A percentile compares a stretch with the other conserved stretches of the same genome.
Evolutionary conservation across 2,797 vertebrate species (phyloP).

Genomic region (Brotogeris chrysoptera): DNA sequence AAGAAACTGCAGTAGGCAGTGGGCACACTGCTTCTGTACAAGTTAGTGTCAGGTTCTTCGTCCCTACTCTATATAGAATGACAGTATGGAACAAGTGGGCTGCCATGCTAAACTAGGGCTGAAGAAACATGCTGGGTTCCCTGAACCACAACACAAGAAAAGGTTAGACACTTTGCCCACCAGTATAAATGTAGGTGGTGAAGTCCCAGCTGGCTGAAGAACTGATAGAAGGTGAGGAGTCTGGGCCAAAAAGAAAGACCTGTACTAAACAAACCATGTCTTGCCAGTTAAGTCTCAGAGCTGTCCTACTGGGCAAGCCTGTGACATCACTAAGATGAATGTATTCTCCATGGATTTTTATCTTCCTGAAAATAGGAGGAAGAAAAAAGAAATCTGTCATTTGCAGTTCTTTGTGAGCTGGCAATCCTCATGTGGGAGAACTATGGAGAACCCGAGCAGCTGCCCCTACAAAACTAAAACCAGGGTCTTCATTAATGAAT

Average conservation of each 20-base stretch:
- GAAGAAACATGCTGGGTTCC: not conserved
- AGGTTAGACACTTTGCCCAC: not conserved
- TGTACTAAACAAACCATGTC: not conserved
- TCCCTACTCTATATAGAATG: fast-evolving
- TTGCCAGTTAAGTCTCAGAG: not conserved
- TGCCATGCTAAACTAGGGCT: not conserved
- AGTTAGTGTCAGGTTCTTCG: not conserved
- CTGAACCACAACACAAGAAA: not conserved
- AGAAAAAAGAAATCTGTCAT: not conserved
- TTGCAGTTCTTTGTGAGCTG: not conserved
- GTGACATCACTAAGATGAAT: not conserved
- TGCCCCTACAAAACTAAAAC: not conserved
- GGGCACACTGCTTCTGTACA: not conserved
- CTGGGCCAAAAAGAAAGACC: not conserved
- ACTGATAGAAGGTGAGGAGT: not conserved
- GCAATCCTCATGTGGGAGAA: not conserved
- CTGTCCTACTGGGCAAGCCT: not conserved
- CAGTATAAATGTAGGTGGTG: not conserved
- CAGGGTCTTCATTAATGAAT: not conserved
- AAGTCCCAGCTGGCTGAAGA: not conserved
- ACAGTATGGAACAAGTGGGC: fast-evolving
- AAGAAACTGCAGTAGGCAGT: not conserved
- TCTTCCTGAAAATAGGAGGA: not conserved
- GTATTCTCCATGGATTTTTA: not conserved
- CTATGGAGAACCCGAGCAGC: not conserved